A percentile compares a stretch with the other conserved stretches of the same genome.
Evolutionary conservation across 2,888 invertebrate genomes (phyloP).

Genomic region (Galerucella calmariensis): DNA sequence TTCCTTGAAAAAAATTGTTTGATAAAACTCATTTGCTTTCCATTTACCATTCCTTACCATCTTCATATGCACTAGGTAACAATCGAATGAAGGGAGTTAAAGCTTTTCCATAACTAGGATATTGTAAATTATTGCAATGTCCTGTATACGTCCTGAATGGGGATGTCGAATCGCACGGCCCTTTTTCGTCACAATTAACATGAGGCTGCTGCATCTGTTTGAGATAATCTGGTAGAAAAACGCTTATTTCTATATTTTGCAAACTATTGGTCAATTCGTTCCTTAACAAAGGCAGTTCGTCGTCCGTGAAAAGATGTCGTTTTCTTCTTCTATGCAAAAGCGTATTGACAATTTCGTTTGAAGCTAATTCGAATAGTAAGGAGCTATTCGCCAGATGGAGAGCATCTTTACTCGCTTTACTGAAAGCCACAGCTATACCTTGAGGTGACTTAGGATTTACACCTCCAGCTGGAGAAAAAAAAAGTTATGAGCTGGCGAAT

Average conservation of each 20-base stretch:
- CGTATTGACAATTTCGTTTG: constrained; percentile 84
- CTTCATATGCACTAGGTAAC: constrained; percentile 87
- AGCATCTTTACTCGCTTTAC: constrained; percentile 88
- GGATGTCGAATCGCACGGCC: constrained; percentile 77
- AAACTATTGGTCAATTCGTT: constrained; percentile 81
- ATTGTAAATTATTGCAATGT: constrained; percentile 87
- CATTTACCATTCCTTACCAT: constrained; percentile 69
- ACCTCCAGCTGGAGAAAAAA: constrained; percentile 73
- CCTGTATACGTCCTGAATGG: constrained; percentile 83
- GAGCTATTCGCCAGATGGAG: constrained; percentile 87
- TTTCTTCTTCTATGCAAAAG: constrained; percentile 71
- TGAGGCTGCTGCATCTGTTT: constrained; percentile 68
- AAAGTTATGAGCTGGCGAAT: not conserved
- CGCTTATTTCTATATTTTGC: constrained; percentile 81
- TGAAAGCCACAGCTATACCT: constrained; percentile 90
- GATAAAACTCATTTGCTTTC: not conserved
- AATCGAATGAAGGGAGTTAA: constrained; percentile 86
- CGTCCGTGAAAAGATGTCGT: constrained; percentile 79
- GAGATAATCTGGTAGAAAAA: constrained; percentile 73
- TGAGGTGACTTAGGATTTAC: constrained; percentile 88
- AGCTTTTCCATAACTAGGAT: constrained; percentile 85
- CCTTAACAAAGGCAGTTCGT: constrained; percentile 67
- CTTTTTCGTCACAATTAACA: constrained; percentile 76
- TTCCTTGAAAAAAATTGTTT: constrained; percentile 65
- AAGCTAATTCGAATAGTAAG: constrained; percentile 85